phyloP scores from a whole-genome alignment of 2,888 invertebrate genomes.

The Drosophila dives region DNA sequence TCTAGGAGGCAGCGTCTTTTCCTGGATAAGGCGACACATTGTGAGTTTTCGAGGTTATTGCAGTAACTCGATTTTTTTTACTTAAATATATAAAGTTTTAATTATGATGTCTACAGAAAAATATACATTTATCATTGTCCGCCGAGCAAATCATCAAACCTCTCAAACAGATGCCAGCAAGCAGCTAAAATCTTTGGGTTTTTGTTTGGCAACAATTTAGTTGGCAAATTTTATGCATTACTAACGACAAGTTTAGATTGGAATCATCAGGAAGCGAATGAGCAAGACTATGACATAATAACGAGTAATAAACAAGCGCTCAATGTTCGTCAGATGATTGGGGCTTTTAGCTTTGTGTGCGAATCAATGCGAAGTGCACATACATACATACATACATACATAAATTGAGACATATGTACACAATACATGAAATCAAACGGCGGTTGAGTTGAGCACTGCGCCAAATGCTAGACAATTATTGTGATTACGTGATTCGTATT shows the following conservation, averaged over 20 bases:
- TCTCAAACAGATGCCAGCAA: background rate
- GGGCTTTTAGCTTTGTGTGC: slow-evolving; percentile 13
- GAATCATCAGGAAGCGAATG: slow-evolving; percentile 63
- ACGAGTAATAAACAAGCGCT: slow-evolving; percentile 32
- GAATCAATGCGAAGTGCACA: slow-evolving; percentile 31
- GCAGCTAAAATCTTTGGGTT: background rate
- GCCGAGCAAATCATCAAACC: background rate
- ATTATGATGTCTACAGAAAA: background rate
- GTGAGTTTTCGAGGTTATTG: no score
- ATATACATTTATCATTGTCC: background rate
- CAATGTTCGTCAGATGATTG: slow-evolving; percentile 16
- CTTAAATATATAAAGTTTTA: background rate
- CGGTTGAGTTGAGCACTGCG: slow-evolving; percentile 70
- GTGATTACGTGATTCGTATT: slow-evolving; percentile 53
- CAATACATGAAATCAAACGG: slow-evolving; percentile 51
- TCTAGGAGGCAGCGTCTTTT: no score
- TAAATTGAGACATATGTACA: background rate
- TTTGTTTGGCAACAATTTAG: background rate
- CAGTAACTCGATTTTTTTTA: background rate
- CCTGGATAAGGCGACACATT: no score
- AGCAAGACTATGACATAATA: slow-evolving; percentile 72
- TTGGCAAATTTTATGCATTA: slow-evolving; percentile 25
- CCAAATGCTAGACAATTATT: slow-evolving; percentile 71
- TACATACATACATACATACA: background rate
- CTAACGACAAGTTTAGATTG: slow-evolving; percentile 24